Conservation (phyloP, 2,113 vertebrate species). For the Eleginops maclovinus region DNA sequence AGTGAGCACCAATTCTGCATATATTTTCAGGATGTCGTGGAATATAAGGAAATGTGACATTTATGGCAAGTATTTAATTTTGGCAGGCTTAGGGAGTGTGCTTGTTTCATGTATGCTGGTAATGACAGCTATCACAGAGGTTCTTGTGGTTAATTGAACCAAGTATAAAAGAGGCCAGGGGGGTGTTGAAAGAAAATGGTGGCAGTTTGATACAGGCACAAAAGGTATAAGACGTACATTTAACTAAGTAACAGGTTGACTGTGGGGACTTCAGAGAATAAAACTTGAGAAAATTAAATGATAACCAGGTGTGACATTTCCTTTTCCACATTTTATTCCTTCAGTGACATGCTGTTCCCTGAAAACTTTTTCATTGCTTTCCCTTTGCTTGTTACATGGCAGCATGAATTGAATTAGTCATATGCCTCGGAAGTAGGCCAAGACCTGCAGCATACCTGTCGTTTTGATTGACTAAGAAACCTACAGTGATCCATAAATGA, state of each 20-base stretch:
- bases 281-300: slow-evolving; percentile 35
- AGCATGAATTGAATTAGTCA: slow-evolving; percentile 51
- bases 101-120: slow-evolving; percentile 44
- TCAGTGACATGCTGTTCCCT: slow-evolving; percentile 33
- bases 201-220: slow-evolving; percentile 34
- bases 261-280: slow-evolving; percentile 40
- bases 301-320: slow-evolving; percentile 47
- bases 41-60: slow-evolving; percentile 5
- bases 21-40: background rate
- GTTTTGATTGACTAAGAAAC: slow-evolving; percentile 56
- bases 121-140: slow-evolving; percentile 30
- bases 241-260: slow-evolving; percentile 41
- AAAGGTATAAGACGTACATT: slow-evolving; percentile 34
- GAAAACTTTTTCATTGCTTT: slow-evolving; percentile 41
- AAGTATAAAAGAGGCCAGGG: slow-evolving; percentile 15
- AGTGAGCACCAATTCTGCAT: background rate
- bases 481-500: slow-evolving; percentile 55
- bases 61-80: slow-evolving; percentile 37
- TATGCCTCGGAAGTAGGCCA: slow-evolving; percentile 42
- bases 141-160: slow-evolving; percentile 61
- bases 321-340: slow-evolving; percentile 40
- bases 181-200: slow-evolving; percentile 25
- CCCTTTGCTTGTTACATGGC: slow-evolving; percentile 35
- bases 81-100: slow-evolving; percentile 27
- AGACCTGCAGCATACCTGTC: slow-evolving; percentile 36